Evolutionary conservation across 2,888 invertebrate genomes (phyloP), one percentile per base, ranked within the genome.

Genomic region (Nowickia ferox): DNA sequence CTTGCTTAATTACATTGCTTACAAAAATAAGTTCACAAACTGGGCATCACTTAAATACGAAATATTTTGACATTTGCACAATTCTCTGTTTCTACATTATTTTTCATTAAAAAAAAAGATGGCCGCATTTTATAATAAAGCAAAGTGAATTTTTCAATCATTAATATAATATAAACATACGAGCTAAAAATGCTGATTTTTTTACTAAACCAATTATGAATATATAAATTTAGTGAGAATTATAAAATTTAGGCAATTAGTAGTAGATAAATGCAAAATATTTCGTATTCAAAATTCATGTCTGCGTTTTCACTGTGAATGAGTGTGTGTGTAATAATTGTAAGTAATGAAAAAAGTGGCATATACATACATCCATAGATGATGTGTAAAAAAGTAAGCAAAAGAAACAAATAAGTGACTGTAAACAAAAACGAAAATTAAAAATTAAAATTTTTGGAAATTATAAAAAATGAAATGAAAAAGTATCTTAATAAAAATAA

Each of bases 51-150:
- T 81, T 63, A 30, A 2, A 15, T 0, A 42, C 17, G 11, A 59
- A 42, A 46, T 57, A 30, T 55, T 84, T 74, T 84, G 84, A 81
- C 84, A 84, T 15, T 77, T 63, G 61, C 59, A 61, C n/a, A 42
- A 13, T 51, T 44, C 61, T 19, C 61, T 61, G 38, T 19, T 81
- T 81, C 77, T 61, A 72, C 19, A 74, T 74, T 81, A 84, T 84
- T 84, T 71, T 81, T 77, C 63, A 55, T 63, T 75, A 63, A 75
- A 81, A 84, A n/a, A 85, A 86, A 86, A 86, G 86, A 86, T 86
- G 86, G 86, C 83, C 79, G 85, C 86, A 75, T 72, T 71, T 72
- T 74, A 61, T 68, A 74, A 74, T 66, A 72, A 79, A 86, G 68
- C 72, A 77, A 30, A 86, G 55, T 86, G 79, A 80, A 80, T 72